These are phyloP conservation scores for Dallia pectoralis DNA, from an alignment of 2,797 vertebrate genomes.

Conservation along the genomic window DNA sequence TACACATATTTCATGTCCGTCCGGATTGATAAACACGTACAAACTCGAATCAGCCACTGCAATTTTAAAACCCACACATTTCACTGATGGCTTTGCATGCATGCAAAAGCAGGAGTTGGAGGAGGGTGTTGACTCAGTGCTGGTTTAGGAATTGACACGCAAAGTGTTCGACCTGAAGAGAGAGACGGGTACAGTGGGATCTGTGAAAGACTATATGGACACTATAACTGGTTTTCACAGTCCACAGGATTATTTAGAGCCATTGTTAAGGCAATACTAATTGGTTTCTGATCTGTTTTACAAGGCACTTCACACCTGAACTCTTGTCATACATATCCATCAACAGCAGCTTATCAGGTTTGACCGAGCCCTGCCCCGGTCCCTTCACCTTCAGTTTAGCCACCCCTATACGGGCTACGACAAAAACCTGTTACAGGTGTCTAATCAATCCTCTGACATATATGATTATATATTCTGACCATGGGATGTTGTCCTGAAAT, in stretches of 20 bases:
- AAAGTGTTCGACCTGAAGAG: background rate
- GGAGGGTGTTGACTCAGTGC: background rate
- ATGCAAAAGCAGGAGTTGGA: background rate
- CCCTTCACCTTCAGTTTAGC: too few relatives aligned
- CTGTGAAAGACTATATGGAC: background rate
- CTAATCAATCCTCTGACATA: too few relatives aligned
- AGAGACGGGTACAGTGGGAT: background rate
- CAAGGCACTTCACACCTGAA: background rate
- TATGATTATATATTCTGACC: too few relatives aligned
- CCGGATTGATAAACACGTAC: background rate
- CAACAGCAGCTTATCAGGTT: too few relatives aligned
- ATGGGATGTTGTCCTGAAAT: too few relatives aligned
- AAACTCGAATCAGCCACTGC: background rate
- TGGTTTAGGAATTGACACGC: background rate
- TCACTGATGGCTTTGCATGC: slow-evolving; percentile 4
- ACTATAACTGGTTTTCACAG: background rate
- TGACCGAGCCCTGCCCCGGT: too few relatives aligned
- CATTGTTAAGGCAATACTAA: background rate
- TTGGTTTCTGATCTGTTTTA: background rate
- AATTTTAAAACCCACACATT: background rate
- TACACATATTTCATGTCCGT: background rate
- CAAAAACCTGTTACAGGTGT: too few relatives aligned
- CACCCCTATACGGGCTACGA: too few relatives aligned
- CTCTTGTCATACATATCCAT: too few relatives aligned
- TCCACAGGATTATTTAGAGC: background rate